Conservation (phyloP, 2,797 vertebrate species). For the Perodicticus potto region DNA sequence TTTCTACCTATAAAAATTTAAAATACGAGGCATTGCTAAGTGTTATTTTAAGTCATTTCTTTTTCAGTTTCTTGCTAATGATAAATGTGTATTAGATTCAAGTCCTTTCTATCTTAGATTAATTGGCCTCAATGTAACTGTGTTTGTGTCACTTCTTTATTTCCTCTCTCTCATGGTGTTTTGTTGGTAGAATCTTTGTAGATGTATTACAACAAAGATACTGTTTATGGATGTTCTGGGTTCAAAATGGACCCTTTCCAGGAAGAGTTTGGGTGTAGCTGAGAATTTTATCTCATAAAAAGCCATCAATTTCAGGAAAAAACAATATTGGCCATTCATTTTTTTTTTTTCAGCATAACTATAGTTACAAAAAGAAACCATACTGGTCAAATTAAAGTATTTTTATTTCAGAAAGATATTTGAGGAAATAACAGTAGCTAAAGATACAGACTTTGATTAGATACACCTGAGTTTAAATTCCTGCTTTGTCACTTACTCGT, state of each 20-base stretch:
- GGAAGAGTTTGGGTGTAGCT: background rate
- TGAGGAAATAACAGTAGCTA: background rate
- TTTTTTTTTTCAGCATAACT: constrained; percentile 23
- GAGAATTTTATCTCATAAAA: background rate
- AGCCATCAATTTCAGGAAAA: background rate
- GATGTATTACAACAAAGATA: background rate
- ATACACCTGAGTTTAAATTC: background rate
- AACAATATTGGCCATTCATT: background rate
- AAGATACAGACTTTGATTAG: constrained; percentile 13
- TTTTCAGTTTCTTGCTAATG: background rate
- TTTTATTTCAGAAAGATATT: background rate
- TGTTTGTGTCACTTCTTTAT: background rate
- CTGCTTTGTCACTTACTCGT: background rate
- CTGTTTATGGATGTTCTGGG: background rate
- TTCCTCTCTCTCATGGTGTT: background rate
- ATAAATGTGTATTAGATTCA: background rate
- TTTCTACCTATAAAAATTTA: background rate
- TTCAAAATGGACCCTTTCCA: background rate
- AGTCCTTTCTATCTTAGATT: background rate
- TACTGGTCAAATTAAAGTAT: background rate
- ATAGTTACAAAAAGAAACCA: background rate
- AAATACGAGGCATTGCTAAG: background rate
- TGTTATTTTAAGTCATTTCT: constrained; percentile 13
- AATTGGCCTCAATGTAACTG: background rate
- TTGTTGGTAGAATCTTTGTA: background rate